Conservation (phyloP, 2,113 vertebrate species). For the Galeopterus variegatus region DNA sequence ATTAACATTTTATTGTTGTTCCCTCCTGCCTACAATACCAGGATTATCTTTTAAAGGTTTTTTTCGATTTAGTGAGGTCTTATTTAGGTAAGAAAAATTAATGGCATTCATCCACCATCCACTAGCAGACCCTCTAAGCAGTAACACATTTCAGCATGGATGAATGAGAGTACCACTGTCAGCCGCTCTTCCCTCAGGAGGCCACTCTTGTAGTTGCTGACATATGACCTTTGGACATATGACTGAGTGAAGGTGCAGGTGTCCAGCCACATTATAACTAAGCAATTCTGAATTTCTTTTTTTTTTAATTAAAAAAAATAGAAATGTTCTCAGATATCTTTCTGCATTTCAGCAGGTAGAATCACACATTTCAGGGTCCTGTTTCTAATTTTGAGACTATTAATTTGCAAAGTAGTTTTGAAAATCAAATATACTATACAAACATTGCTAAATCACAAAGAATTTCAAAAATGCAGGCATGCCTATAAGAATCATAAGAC, state of each 20-base stretch:
- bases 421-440: background rate
- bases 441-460: background rate
- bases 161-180: background rate
- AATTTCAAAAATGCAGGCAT: background rate
- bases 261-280: background rate
- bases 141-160: background rate
- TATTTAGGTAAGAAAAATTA: background rate
- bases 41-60: background rate
- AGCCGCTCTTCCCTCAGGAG: no score
- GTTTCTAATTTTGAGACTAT: background rate
- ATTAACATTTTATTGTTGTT: background rate
- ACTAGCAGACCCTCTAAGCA: background rate
- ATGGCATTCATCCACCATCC: background rate
- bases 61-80: background rate
- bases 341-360: background rate
- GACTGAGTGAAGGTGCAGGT: background rate
- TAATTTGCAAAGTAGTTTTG: background rate
- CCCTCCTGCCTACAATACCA: background rate
- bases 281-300: background rate
- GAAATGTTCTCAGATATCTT: background rate
- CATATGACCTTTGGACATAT: background rate
- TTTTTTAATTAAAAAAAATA: background rate
- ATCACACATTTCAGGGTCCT: background rate
- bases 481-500: background rate
- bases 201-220: accelerated